Conservation (phyloP, 2,888 invertebrate genomes). For the Nephrotoma guestfalica region DNA sequence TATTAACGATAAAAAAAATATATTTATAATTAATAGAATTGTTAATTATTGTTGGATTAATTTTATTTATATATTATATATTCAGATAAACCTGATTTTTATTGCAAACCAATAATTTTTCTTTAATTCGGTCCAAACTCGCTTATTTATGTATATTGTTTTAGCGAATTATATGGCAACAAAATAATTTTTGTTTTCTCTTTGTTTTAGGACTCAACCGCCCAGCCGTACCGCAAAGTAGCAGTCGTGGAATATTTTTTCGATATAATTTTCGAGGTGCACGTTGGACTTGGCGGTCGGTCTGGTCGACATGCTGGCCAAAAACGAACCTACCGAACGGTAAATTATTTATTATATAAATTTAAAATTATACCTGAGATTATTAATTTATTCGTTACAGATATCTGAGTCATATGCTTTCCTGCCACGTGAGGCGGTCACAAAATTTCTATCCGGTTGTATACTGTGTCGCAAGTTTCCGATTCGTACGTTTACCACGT, state of each 20-base stretch:
- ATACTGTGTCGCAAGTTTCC: constrained; percentile 49
- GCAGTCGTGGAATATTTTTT: constrained; percentile 97
- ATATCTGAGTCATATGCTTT: constrained; percentile 95
- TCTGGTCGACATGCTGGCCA: constrained; percentile 95
- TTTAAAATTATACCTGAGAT: not conserved
- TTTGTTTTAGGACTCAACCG: constrained; percentile 48
- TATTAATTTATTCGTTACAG: constrained; percentile 38
- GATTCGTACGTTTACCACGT: constrained; percentile 26
- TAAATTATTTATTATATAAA: constrained; percentile 43
- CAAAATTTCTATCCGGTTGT: constrained; percentile 87
- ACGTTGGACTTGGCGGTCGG: constrained; percentile 84
- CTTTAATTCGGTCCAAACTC: not conserved
- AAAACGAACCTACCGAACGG: constrained; percentile 90
- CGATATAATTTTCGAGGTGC: constrained; percentile 90
- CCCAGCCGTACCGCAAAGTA: constrained; percentile 75
- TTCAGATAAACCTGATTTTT: not conserved
- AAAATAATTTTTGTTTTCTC: not conserved
- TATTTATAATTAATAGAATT: not conserved
- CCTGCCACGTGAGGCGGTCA: constrained; percentile 90
- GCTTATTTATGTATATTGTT: not conserved
- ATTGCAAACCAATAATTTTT: not conserved
- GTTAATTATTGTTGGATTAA: not conserved
- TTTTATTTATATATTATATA: not conserved
- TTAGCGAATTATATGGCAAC: not conserved
- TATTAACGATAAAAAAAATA: not conserved